Evolutionary conservation across 2,113 vertebrate species (phyloP), one percentile per base, ranked within the genome.

Genomic region (Oreochromis aureus): DNA sequence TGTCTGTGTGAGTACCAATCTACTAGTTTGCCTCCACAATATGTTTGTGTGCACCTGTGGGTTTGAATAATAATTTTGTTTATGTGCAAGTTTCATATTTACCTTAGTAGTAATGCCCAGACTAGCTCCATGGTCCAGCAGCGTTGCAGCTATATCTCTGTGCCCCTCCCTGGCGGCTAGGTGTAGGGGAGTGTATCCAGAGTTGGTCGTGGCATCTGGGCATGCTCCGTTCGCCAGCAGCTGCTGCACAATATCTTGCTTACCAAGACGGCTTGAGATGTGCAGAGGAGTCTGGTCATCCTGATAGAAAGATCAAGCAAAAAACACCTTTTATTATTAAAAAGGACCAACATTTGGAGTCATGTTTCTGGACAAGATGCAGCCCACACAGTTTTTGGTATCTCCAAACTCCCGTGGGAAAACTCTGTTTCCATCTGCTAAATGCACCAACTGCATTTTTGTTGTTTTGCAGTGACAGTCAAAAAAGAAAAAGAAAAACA

Each of bases 201-300:
- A 98, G 0, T 97, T 97, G 0, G 98, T 99, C 19, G 97, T 97
- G 87, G 98, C 96, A 1, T 99, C 98, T 1, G 98, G 97, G 30
- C 94, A 96, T 0, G 98, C 98, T 56, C 98, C 98, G 79, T 98
- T 97, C 41, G 97, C 96, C 27, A 99, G 92, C 80, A 99, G 94
- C 95, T 98, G 98, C 82, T 98, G 98, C 6, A 99, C 98, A 18
- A 99, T 99, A 83, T 99, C 98, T 1, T 97, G 97, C 90, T 99
- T 99, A 2, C 98, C 99, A 58, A 99, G 94, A 6, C 98, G 97
- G 66, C 98, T 98, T 10, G 98, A 97, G 89, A 99, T 99, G 94
- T 99, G 99, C 92, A 99, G 96, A 0, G 99, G 98, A 0, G 98
- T 99, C 95, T 99, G 99, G 94, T 99, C 98, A 73, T 99, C 99